Percentiles rank a stretch among this genome's conserved stretches.
These are phyloP conservation scores for Porites rus DNA, from an alignment of 92 coral and sea anemone genomes.

Conservation along the genomic window DNA sequence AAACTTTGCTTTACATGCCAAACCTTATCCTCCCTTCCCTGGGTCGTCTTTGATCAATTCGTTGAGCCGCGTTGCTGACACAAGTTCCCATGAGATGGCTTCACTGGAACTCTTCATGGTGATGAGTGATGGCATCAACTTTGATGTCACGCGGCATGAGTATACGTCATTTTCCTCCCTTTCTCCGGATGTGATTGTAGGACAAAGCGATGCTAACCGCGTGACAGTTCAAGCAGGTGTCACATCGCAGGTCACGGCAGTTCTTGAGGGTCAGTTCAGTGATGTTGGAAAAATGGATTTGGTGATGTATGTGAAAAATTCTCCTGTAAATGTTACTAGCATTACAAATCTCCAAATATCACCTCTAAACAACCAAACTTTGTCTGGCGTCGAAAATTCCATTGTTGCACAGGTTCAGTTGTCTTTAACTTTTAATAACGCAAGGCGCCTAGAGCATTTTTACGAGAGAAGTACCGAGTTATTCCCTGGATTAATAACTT, in stretches of 20 bases:
- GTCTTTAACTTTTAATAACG: slow-evolving; percentile 48
- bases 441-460: slow-evolving; percentile 44
- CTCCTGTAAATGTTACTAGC: slow-evolving; percentile 37
- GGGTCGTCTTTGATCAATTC: slow-evolving; percentile 32
- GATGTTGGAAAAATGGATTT: slow-evolving; percentile 11
- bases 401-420: slow-evolving; percentile 51
- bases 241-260: neutral
- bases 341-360: slow-evolving; percentile 22
- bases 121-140: slow-evolving; percentile 45
- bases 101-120: slow-evolving; percentile 54
- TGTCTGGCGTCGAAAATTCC: slow-evolving; percentile 58
- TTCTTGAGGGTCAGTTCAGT: slow-evolving; percentile 45
- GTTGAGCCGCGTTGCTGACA: slow-evolving; percentile 37
- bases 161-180: slow-evolving; percentile 53
- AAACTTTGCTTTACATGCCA: slow-evolving; percentile 38
- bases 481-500: slow-evolving; percentile 58
- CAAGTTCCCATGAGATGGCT: slow-evolving; percentile 52
- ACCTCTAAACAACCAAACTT: slow-evolving; percentile 44
- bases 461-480: slow-evolving; percentile 34
- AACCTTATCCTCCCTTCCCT: slow-evolving; percentile 62
- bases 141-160: slow-evolving; percentile 44
- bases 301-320: neutral
- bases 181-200: slow-evolving; percentile 40
- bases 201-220: slow-evolving; percentile 55
- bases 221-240: slow-evolving; percentile 42